A percentile compares a stretch with the other conserved stretches of the same genome.
Evolutionary conservation across 2,113 vertebrate species (phyloP).

Genomic region (Himantopus leucocephalus): DNA sequence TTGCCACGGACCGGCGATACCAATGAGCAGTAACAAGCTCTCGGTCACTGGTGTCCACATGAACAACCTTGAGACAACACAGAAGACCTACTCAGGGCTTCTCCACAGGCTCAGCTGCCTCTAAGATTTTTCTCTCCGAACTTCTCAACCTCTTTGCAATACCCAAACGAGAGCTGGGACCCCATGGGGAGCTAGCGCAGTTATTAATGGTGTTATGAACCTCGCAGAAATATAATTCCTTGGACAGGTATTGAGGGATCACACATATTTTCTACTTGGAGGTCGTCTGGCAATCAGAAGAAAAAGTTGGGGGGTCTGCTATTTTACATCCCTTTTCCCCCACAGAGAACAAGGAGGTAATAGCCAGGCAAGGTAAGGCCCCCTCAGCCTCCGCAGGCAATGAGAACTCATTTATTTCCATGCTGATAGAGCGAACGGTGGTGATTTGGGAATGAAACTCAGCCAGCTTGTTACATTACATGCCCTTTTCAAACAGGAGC

Average conservation of each 20-base stretch:
- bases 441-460: conserved; percentile 49
- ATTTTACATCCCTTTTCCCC: conserved; percentile 21
- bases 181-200: fast-evolving
- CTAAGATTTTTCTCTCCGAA: background rate
- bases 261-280: conserved; percentile 23
- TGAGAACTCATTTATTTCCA: conserved; percentile 27
- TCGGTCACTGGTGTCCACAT: background rate
- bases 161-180: background rate
- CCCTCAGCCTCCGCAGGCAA: background rate
- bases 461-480: conserved; percentile 38
- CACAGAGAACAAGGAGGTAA: conserved; percentile 38
- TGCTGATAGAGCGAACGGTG: conserved; percentile 9
- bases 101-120: background rate
- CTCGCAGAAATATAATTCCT: background rate
- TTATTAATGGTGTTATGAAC: conserved; percentile 13
- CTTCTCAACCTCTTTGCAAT: background rate
- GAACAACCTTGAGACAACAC: background rate
- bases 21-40: background rate
- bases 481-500: conserved; percentile 49
- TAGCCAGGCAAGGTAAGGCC: conserved; percentile 8
- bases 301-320: background rate
- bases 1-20: background rate
- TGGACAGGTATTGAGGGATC: conserved; percentile 4
- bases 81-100: background rate
- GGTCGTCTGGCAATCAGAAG: conserved; percentile 8